Evolutionary conservation across 2,888 invertebrate genomes (phyloP).

Genomic region (Griposia aprilina): DNA sequence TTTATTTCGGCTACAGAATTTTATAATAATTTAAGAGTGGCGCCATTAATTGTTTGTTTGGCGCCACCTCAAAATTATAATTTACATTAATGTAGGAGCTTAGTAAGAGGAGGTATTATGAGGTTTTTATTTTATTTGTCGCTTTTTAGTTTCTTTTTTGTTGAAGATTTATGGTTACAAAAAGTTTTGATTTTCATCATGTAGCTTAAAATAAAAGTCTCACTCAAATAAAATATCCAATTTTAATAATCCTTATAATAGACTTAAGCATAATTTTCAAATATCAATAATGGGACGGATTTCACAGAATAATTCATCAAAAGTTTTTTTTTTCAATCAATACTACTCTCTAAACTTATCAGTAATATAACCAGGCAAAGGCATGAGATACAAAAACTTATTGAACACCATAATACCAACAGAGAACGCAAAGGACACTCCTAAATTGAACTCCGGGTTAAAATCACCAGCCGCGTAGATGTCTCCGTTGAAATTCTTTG

Average conservation of each 20-base stretch:
- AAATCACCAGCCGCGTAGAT: constrained; percentile 91
- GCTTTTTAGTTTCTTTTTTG: neutral
- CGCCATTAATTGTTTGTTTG: too few relatives aligned
- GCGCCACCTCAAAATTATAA: too few relatives aligned
- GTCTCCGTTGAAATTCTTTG: constrained; percentile 89
- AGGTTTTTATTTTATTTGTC: too few relatives aligned
- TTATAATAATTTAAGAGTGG: too few relatives aligned
- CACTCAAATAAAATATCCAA: constrained; percentile 4
- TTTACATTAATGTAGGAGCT: neutral
- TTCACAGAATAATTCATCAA: constrained; percentile 28
- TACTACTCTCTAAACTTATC: constrained; percentile 95
- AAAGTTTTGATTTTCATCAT: neutral
- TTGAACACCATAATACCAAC: constrained; percentile 95
- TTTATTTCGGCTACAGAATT: neutral
- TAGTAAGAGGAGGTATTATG: neutral
- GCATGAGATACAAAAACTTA: constrained; percentile 95
- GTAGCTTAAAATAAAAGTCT: constrained; percentile 23
- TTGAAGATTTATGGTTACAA: neutral
- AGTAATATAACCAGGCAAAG: constrained; percentile 95
- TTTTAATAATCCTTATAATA: constrained; percentile 34
- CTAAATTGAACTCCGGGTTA: constrained; percentile 94
- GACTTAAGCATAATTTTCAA: neutral
- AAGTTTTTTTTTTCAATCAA: neutral
- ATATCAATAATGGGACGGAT: constrained; percentile 40
- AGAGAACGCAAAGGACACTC: constrained; percentile 95